Percentiles rank a stretch among this genome's conserved stretches.
Conservation (phyloP, 2,113 vertebrate genomes). For the Columbina picui region DNA sequence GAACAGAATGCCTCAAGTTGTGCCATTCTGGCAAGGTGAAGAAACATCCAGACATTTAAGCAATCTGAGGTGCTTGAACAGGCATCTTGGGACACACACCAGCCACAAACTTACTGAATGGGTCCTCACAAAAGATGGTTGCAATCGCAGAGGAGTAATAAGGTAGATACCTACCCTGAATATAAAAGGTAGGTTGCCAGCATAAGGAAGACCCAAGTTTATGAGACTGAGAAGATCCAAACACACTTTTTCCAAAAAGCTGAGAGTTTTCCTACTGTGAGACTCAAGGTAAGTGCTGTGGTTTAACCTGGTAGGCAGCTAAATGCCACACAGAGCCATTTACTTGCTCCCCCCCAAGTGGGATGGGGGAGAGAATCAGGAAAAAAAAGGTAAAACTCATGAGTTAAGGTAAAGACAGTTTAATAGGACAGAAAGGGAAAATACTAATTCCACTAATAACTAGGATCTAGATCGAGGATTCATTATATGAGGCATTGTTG, state of each 20-base stretch:
- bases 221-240: not conserved
- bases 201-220: not conserved
- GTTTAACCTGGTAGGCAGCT: too few relatives aligned
- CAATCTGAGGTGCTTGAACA: not conserved
- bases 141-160: not conserved
- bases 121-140: not conserved
- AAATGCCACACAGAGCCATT: too few relatives aligned
- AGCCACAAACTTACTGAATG: not conserved
- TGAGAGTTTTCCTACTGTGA: not conserved
- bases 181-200: not conserved
- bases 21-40: not conserved
- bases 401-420: too few relatives aligned
- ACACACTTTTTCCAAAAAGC: not conserved
- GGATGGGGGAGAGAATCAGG: too few relatives aligned
- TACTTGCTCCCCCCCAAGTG: too few relatives aligned
- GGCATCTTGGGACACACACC: not conserved
- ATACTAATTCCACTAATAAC: too few relatives aligned
- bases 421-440: too few relatives aligned
- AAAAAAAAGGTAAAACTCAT: too few relatives aligned
- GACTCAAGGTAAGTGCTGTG: not conserved
- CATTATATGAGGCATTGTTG: accelerated
- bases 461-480: not conserved
- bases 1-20: not conserved
- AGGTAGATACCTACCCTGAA: not conserved
- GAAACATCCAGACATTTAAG: not conserved